Base-by-base conservation (phyloP, 2,797 vertebrate genomes). In the Carapus acus region DNA sequence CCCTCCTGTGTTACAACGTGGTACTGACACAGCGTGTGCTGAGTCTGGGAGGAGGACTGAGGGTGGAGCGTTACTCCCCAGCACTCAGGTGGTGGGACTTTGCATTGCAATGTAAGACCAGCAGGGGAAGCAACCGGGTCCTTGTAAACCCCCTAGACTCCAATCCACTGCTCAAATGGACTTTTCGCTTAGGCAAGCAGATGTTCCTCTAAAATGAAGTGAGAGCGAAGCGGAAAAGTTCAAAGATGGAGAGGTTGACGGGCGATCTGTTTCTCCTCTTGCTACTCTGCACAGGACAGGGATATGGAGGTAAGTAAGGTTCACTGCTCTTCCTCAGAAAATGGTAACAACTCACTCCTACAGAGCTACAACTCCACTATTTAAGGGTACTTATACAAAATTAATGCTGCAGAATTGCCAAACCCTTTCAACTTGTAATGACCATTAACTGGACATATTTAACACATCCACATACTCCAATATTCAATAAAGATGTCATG, bases 301-400 rank as follows among this genome's bases (percentile, higher is more conserved):
- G 78, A 52, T 65, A 66, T 49, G 86, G 74, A 85, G 88, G 88
- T 90, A 78, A 80, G 33, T 36, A 36, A 36, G 14, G 18, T 17
- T 27, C 9, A 4, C 24, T 27, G 5, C 24, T 27, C 39, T 18
- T 4, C 39, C 27, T 29, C 8, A 49, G 31, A 11, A 14, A 57
- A 46, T 50, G 9, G 4, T 43, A 17, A 18, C 19, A 49, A 18
- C 21, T 53, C 7, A 37, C 24, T n/a, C 24, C 4, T 27, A 27
- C 9, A 27, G 24, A 27, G 24, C 24, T 27, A 9, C 24, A 3
- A n/a, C 43, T 2, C 24, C 24, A 4, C 1, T 1, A 2, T 18
- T 44, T 29, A 16, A 20, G 20, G 24, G 4, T 27, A n/a, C n/a
- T n/a, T n/a, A n/a, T n/a, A n/a, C n/a, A n/a, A n/a, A n/a, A n/a